Evolutionary conservation across 30 jellyfish, hydroid and myxozoan species (phyloP).

Genomic region (Turritopsis rubra): DNA sequence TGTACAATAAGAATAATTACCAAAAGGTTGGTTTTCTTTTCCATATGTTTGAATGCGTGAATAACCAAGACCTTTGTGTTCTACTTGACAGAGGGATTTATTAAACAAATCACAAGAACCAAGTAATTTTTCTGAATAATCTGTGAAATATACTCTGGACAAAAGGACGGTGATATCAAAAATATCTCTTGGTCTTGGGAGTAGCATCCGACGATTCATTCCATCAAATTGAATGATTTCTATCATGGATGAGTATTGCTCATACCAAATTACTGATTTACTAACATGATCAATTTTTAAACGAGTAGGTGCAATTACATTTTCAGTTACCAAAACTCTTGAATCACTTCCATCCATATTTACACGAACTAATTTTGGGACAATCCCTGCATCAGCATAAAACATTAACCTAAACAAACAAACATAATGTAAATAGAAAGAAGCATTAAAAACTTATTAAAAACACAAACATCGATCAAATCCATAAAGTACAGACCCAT

Average conservation of each 20-base stretch:
- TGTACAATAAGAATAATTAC: constrained; percentile 2
- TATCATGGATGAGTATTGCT: constrained; percentile 46
- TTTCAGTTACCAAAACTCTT: constrained; percentile 25
- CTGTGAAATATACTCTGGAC: constrained; percentile 15
- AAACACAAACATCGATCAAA: background rate
- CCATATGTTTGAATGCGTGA: constrained; percentile 12
- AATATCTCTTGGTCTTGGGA: constrained; percentile 7
- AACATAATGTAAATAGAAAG: no score
- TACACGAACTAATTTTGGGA: constrained; percentile 62
- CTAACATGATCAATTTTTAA: constrained; percentile 46
- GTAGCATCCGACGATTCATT: constrained; percentile 23
- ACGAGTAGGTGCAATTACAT: constrained; percentile 61
- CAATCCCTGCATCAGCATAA: constrained; percentile 84
- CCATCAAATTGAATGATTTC: constrained; percentile 71
- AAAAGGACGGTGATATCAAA: constrained; percentile 3
- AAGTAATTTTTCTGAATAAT: background rate
- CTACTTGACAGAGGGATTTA: constrained; percentile 14
- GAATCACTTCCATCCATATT: constrained; percentile 88
- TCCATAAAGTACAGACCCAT: constrained; percentile 56
- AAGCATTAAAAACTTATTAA: no score
- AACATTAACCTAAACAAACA: constrained; percentile 47
- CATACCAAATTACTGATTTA: constrained; percentile 66
- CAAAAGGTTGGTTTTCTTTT: constrained; percentile 9
- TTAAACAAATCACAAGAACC: constrained; percentile 9
- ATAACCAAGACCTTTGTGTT: background rate